A percentile compares a stretch with the other conserved stretches of the same genome.
Evolutionary conservation across 1,140 invertebrate species (phyloP).

Genomic region (Thaumetopoea pityocampa): DNA sequence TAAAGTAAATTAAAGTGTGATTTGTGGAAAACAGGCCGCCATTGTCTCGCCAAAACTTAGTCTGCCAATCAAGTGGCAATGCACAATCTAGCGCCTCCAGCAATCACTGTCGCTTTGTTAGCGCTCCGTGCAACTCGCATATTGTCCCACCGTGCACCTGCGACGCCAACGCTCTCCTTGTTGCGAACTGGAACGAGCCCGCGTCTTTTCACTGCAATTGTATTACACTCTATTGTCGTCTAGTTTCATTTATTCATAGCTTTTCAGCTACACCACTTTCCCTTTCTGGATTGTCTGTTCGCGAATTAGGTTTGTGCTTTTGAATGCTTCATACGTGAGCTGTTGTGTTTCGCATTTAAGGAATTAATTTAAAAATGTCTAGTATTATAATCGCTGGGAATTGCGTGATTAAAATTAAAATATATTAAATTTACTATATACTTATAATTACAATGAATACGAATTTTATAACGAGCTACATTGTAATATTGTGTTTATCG

Average conservation of each 20-base stretch:
- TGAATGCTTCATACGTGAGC: not conserved
- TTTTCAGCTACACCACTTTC: conserved; percentile 32
- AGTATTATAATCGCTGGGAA: too few relatives aligned
- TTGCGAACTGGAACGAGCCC: conserved; percentile 53
- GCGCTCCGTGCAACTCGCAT: conserved; percentile 25
- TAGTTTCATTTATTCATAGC: conserved; percentile 64
- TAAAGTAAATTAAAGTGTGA: not conserved
- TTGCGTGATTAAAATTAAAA: too few relatives aligned
- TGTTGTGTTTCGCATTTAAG: not conserved
- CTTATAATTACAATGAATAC: too few relatives aligned
- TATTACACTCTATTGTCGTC: conserved; percentile 61
- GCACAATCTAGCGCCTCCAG: conserved; percentile 18
- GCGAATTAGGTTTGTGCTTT: conserved; percentile 6
- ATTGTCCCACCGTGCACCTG: conserved; percentile 56
- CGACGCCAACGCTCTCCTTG: conserved; percentile 49
- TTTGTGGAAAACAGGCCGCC: not conserved
- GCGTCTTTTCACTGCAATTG: conserved; percentile 68
- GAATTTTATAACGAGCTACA: too few relatives aligned
- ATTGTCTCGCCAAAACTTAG: conserved; percentile 8
- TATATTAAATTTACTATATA: too few relatives aligned
- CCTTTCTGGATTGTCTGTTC: conserved; percentile 24
- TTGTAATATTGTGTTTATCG: too few relatives aligned
- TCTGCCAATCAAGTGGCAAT: conserved; percentile 13
- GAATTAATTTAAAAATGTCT: not conserved
- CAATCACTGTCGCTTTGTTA: conserved; percentile 41